Evolutionary conservation across 37 sponge, comb jelly and placozoan species (phyloP).

Genomic region (Chondrosia reniformis): DNA sequence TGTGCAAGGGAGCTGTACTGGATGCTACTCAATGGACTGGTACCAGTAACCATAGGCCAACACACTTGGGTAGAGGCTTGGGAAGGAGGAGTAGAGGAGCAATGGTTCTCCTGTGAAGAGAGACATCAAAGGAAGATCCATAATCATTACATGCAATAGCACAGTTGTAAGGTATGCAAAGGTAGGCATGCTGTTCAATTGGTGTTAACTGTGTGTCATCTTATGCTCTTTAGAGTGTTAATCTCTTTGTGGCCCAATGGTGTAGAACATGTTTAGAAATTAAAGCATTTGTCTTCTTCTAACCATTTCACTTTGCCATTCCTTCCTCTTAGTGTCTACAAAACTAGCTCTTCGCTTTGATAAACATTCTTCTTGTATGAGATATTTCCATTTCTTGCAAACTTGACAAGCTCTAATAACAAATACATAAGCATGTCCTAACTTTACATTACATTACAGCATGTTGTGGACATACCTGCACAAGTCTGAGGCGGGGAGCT

Average conservation of each 20-base stretch:
- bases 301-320: conserved; percentile 10
- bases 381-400: not conserved
- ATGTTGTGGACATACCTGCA: not conserved
- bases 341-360: not conserved
- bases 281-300: not conserved
- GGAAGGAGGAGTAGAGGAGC: not conserved
- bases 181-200: too few relatives aligned
- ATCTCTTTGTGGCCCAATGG: too few relatives aligned
- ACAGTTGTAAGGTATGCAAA: not conserved
- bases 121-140: not conserved
- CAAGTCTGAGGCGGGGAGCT: not conserved
- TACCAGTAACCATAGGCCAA: not conserved
- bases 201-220: too few relatives aligned
- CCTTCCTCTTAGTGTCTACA: not conserved
- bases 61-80: not conserved
- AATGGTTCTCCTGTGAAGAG: not conserved
- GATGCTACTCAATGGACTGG: not conserved
- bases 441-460: too few relatives aligned
- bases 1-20: not conserved
- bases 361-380: not conserved
- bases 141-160: not conserved
- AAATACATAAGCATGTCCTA: not conserved
- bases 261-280: not conserved
- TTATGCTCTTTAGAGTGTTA: too few relatives aligned
- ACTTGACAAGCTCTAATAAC: not conserved